These are phyloP conservation scores for Abscondita cerata DNA, from an alignment of 2,888 invertebrate species.

Conservation along the genomic window DNA sequence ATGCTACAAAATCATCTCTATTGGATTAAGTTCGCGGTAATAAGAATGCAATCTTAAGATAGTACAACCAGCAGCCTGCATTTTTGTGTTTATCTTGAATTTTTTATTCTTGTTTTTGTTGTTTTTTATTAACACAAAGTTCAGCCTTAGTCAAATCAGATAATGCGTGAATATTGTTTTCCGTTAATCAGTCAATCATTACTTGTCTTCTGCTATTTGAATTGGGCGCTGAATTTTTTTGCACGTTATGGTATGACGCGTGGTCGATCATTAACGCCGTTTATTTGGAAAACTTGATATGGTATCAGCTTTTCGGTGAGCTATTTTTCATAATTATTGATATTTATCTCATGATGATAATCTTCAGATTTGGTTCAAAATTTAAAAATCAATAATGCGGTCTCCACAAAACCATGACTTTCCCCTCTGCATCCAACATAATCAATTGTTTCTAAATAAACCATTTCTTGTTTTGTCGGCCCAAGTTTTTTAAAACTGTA, in stretches of 20 bases:
- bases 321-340: background rate
- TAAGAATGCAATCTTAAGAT: too few relatives aligned
- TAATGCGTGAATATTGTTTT: background rate
- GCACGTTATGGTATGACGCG: background rate
- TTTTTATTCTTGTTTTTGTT: background rate
- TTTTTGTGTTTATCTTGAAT: background rate
- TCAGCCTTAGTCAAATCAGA: background rate
- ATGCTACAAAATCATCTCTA: background rate
- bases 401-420: too few relatives aligned
- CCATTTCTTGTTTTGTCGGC: too few relatives aligned
- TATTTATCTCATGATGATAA: background rate
- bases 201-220: background rate
- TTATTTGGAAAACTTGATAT: background rate
- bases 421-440: too few relatives aligned
- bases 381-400: too few relatives aligned
- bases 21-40: background rate
- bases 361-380: background rate
- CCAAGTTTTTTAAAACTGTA: too few relatives aligned
- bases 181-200: background rate
- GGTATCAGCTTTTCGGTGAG: background rate
- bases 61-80: background rate
- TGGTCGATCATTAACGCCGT: background rate
- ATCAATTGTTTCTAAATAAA: too few relatives aligned
- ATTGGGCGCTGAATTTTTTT: background rate
- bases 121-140: conserved; percentile 1